These are phyloP conservation scores for Otocyon megalotis DNA, from an alignment of 2,113 vertebrate genomes.

Conservation along the genomic window DNA sequence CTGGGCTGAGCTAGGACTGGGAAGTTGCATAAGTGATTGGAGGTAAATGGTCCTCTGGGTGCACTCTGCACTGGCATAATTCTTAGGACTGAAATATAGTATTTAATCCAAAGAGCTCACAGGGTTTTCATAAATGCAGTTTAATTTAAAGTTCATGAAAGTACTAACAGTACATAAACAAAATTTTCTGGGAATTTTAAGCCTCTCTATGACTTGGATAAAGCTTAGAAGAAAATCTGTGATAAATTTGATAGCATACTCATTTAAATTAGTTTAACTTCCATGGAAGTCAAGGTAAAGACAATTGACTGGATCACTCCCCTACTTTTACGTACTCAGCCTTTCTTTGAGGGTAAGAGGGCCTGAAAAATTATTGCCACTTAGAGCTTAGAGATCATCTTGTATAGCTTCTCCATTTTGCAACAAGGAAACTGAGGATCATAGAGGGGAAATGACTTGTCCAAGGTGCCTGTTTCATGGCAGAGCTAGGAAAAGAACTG, in stretches of 20 bases:
- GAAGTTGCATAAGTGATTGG: conserved; percentile 2
- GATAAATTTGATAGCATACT: neutral
- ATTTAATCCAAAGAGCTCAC: conserved; percentile 59
- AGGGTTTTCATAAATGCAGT: conserved; percentile 36
- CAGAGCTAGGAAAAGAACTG: neutral
- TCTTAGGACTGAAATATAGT: conserved; percentile 49
- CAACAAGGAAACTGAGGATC: neutral
- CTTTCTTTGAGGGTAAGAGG: neutral
- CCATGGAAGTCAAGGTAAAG: neutral
- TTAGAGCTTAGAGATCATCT: neutral
- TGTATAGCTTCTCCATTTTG: neutral
- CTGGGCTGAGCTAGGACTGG: conserved; percentile 35
- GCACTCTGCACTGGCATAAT: neutral
- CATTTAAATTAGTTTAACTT: neutral
- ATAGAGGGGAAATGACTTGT: neutral
- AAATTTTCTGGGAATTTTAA: conserved; percentile 36
- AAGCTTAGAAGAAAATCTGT: neutral
- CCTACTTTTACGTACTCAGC: neutral
- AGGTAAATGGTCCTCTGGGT: neutral
- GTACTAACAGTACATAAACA: neutral
- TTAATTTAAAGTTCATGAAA: conserved; percentile 51
- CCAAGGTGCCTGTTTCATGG: neutral
- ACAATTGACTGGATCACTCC: neutral
- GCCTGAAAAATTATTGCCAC: neutral
- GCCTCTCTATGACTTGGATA: neutral